These are phyloP conservation scores for Salvelinus namaycush DNA, from an alignment of 2,113 vertebrate genomes.

Conservation along the genomic window DNA sequence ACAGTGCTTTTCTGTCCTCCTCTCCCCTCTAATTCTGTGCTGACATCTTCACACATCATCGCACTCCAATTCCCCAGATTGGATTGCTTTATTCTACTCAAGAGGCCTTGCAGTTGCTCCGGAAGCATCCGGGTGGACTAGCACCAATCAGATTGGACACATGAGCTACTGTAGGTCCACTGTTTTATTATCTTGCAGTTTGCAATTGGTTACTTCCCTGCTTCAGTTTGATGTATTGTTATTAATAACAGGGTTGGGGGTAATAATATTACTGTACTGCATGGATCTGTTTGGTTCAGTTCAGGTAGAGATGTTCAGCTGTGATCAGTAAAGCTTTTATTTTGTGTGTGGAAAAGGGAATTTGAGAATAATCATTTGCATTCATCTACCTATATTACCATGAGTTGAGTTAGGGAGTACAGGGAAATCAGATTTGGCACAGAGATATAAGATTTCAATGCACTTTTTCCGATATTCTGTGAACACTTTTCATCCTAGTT, in stretches of 20 bases:
- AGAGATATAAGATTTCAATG: background rate
- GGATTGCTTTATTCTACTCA: constrained; percentile 26
- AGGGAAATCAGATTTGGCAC: too few relatives aligned
- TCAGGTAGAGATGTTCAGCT: background rate
- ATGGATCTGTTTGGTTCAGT: background rate
- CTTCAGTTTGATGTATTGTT: constrained; percentile 26
- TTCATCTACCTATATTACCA: constrained; percentile 2
- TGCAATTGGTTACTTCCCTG: constrained; percentile 13
- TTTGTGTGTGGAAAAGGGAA: background rate
- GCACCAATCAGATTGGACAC: constrained; percentile 15
- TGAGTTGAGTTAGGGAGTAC: background rate
- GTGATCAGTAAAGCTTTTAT: background rate
- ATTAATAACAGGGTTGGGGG: constrained; percentile 22
- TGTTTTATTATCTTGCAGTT: constrained; percentile 8
- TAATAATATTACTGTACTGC: constrained; percentile 4
- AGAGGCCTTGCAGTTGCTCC: constrained; percentile 3
- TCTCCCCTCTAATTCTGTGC: constrained; percentile 22
- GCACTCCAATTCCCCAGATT: constrained; percentile 18
- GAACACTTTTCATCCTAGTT: constrained; percentile 2
- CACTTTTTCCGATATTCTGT: background rate
- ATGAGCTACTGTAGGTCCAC: constrained; percentile 25
- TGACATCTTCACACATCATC: constrained; percentile 44
- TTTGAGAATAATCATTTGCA: background rate
- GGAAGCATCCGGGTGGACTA: background rate
- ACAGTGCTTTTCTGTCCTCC: background rate